phyloP scores from a whole-genome alignment of 2,113 vertebrate species.

The Chitala chitala region DNA sequence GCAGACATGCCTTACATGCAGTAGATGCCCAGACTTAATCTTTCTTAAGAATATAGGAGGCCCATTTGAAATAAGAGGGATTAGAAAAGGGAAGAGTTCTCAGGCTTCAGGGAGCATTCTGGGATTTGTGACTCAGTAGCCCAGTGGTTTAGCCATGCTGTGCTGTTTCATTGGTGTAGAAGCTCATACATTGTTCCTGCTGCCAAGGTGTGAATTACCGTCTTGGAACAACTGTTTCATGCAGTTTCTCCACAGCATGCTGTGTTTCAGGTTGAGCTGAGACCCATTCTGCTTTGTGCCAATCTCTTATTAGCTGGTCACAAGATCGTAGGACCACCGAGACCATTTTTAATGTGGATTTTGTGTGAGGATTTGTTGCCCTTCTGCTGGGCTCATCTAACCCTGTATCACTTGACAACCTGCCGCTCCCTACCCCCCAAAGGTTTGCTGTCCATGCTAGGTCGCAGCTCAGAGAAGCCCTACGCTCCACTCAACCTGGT shows the following conservation, averaged over 20 bases:
- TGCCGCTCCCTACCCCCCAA: conserved; percentile 36
- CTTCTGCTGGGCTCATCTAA: too few relatives aligned
- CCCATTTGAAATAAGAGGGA: neutral
- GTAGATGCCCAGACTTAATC: neutral
- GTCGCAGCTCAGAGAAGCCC: conserved; percentile 76
- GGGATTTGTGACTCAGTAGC: neutral
- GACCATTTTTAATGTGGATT: too few relatives aligned
- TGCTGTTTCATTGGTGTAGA: neutral
- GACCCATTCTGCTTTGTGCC: too few relatives aligned
- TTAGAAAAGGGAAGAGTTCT: neutral
- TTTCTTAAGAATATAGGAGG: neutral
- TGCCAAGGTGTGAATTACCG: neutral
- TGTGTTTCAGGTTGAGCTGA: neutral
- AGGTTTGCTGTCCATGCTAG: conserved; percentile 86
- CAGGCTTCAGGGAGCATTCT: neutral
- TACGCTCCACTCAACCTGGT: conserved; percentile 78
- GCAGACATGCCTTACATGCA: too few relatives aligned
- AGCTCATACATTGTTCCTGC: neutral
- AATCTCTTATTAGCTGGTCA: neutral
- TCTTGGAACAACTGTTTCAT: neutral
- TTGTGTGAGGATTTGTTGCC: neutral
- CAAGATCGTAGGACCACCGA: neutral
- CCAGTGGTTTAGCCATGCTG: neutral
- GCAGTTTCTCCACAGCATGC: neutral
- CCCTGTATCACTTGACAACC: too few relatives aligned